phyloP scores from a whole-genome alignment of 2,888 invertebrate species.

The Ceriagrion tenellum region DNA sequence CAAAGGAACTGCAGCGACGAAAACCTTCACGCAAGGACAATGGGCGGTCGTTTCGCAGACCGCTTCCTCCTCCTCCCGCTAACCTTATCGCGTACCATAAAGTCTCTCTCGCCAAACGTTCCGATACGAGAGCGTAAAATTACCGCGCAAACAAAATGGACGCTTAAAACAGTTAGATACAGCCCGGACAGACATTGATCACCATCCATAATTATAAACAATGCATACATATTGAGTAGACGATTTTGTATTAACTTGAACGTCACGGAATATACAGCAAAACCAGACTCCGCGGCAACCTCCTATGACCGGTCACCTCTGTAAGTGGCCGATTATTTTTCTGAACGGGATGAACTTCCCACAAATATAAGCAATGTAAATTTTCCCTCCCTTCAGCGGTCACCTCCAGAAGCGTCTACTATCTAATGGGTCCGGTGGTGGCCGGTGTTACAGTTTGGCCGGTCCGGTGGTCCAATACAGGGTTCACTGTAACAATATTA shows the following conservation, averaged over 20 bases:
- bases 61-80: neutral
- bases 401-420: no score
- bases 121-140: neutral
- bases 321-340: no score
- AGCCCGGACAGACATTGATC: neutral
- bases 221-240: neutral
- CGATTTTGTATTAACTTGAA: neutral
- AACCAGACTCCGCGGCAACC: no score
- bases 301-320: no score
- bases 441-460: no score
- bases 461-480: no score
- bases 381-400: no score
- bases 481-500: no score
- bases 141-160: neutral
- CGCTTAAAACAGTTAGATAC: neutral
- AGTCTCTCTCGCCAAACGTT: neutral
- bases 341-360: no score
- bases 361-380: no score
- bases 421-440: no score
- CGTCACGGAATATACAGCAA: neutral
- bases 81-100: neutral
- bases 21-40: constrained; percentile 36
- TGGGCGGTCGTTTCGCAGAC: neutral
- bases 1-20: constrained; percentile 16
- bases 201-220: neutral